phyloP scores from a whole-genome alignment of 2,888 invertebrate genomes.

The Eustalomyia histrio region DNA sequence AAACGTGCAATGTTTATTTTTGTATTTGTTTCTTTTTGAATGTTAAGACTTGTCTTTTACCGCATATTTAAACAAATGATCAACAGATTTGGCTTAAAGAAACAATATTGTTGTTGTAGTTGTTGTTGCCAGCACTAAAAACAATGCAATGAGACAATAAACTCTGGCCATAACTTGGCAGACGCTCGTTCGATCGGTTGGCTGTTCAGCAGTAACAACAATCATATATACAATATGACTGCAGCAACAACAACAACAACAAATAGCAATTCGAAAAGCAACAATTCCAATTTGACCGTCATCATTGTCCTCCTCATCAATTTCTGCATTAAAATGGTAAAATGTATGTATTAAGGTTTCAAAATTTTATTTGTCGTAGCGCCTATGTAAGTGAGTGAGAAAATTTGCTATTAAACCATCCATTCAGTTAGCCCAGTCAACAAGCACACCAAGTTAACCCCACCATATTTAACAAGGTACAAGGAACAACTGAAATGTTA shows the following conservation, averaged over 20 bases:
- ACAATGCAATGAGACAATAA: conserved; percentile 65
- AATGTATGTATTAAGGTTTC: conserved; percentile 74
- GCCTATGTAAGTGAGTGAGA: conserved; percentile 74
- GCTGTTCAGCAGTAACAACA: conserved; percentile 40
- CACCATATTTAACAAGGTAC: conserved; percentile 35
- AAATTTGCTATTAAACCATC: conserved; percentile 65
- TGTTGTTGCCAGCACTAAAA: conserved; percentile 61
- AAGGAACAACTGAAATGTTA: not conserved
- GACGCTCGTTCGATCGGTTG: conserved; percentile 36
- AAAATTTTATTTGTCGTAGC: conserved; percentile 77
- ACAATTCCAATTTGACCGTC: conserved; percentile 63
- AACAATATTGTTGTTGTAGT: no score
- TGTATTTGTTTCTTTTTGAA: conserved; percentile 43
- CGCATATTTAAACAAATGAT: conserved; percentile 79
- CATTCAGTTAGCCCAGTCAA: conserved; percentile 44
- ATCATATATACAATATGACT: conserved; percentile 58
- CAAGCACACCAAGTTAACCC: conserved; percentile 21
- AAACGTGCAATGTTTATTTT: conserved; percentile 74
- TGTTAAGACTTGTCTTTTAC: conserved; percentile 67
- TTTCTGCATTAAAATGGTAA: conserved; percentile 66
- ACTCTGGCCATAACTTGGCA: conserved; percentile 61
- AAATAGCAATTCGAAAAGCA: conserved; percentile 7
- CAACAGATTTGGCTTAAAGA: conserved; percentile 72
- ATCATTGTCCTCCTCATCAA: conserved; percentile 61
- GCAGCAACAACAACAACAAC: conserved; percentile 35